These are phyloP conservation scores for Diacarnus erythraeanus DNA, from an alignment of 37 sponge, comb jelly and placozoan genomes.

Conservation along the genomic window DNA sequence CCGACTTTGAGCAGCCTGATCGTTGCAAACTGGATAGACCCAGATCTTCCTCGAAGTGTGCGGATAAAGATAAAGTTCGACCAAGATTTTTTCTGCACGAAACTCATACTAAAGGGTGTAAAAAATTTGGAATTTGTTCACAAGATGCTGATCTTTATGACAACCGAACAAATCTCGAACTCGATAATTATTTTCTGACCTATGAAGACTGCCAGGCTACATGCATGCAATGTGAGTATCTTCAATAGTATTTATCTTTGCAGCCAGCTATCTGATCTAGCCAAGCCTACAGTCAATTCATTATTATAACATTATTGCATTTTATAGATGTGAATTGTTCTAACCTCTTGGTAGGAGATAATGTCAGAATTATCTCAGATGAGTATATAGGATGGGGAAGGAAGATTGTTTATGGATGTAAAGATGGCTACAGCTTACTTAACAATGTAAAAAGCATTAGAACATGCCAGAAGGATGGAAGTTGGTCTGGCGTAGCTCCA, in stretches of 20 bases:
- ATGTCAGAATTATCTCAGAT: neutral
- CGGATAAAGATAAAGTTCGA: neutral
- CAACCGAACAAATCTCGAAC: neutral
- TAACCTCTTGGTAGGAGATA: neutral
- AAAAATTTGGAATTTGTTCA: slow-evolving; percentile 18
- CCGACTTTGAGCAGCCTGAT: neutral
- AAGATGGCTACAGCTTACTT: slow-evolving; percentile 8
- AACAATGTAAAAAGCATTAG: neutral
- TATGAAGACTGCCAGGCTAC: slow-evolving; percentile 6
- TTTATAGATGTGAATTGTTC: slow-evolving; percentile 22
- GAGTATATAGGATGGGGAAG: neutral
- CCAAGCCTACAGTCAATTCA: no score
- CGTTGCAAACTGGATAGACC: slow-evolving; percentile 1
- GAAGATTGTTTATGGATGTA: slow-evolving; percentile 1
- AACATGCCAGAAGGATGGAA: slow-evolving; percentile 28
- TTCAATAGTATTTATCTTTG: neutral
- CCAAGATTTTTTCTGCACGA: slow-evolving; percentile 18
- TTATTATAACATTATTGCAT: no score
- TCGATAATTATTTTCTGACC: slow-evolving; percentile 22
- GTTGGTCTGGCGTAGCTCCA: slow-evolving; percentile 25
- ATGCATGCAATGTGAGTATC: slow-evolving; percentile 17
- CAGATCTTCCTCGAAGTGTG: neutral
- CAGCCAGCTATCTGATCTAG: no score
- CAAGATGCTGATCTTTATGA: neutral
- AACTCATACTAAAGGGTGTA: slow-evolving; percentile 3